Evolutionary conservation across 1,140 invertebrate species (phyloP).

Genomic region (Brachionus plicatilis): DNA sequence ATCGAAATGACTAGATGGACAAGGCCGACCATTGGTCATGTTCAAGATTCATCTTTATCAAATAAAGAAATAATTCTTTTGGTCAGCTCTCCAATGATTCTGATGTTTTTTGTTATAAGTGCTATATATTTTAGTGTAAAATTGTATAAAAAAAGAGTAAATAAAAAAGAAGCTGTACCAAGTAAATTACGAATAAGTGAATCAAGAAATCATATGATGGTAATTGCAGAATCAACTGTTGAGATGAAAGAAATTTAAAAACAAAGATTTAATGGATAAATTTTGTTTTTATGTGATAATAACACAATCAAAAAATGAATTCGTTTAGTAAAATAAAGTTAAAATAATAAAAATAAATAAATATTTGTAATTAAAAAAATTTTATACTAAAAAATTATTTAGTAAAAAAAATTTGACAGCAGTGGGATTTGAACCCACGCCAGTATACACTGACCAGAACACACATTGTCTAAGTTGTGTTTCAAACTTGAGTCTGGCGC

Average conservation of each 20-base stretch:
- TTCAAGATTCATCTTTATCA: background rate
- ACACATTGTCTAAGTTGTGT: no score
- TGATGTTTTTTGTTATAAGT: background rate
- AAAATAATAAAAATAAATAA: no score
- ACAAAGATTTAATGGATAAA: no score
- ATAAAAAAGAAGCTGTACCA: background rate
- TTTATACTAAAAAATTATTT: no score
- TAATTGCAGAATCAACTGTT: background rate
- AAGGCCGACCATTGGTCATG: background rate
- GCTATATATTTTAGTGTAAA: background rate
- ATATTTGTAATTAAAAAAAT: no score
- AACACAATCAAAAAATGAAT: no score
- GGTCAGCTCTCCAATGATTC: background rate
- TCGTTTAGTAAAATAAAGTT: no score
- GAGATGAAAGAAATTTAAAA: background rate
- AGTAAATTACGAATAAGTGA: background rate
- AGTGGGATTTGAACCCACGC: no score
- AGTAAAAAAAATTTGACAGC: no score
- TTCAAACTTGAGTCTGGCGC: no score
- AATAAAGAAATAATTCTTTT: background rate
- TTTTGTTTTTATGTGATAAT: no score
- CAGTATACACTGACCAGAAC: no score
- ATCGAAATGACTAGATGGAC: background rate
- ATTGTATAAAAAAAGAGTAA: background rate
- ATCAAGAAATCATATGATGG: constrained; percentile 7